These are phyloP conservation scores for Drosophila nigrodunni DNA, from an alignment of 1,140 invertebrate genomes.

Conservation along the genomic window DNA sequence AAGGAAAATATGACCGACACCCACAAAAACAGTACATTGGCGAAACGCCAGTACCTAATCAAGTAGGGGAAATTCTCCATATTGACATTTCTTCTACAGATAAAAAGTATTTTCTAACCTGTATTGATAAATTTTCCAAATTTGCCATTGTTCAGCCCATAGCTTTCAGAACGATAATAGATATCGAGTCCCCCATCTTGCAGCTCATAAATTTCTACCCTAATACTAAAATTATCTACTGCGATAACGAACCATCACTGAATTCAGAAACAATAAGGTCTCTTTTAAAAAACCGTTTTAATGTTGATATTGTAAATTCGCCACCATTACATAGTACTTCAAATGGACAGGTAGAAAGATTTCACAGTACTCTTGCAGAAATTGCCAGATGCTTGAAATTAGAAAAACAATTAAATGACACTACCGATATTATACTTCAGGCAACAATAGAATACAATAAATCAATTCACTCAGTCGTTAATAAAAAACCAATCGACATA, in stretches of 20 bases:
- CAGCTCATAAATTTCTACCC: constrained; percentile 42
- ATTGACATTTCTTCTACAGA: constrained; percentile 37
- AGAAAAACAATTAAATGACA: constrained; percentile 10
- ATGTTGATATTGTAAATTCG: constrained; percentile 21
- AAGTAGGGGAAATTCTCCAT: constrained; percentile 12
- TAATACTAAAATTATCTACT: constrained; percentile 1
- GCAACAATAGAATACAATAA: constrained; percentile 43
- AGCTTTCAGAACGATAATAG: constrained; percentile 23
- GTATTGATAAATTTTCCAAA: constrained; percentile 43
- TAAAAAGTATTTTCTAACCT: constrained; percentile 35
- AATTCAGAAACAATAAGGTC: constrained; percentile 12
- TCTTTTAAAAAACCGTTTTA: not conserved
- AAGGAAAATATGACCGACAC: constrained; percentile 41
- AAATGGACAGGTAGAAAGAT: no score
- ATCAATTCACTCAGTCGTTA: constrained; percentile 17
- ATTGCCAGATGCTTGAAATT: constrained; percentile 35
- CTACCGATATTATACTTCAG: constrained; percentile 17
- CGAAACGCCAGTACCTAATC: constrained; percentile 16
- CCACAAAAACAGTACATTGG: constrained; percentile 38
- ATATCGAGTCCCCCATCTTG: not conserved
- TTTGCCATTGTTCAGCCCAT: constrained; percentile 23
- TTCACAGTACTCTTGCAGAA: no score
- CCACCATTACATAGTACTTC: not conserved
- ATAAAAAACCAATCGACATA: not conserved
- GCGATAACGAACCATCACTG: not conserved